A percentile compares a stretch with the other conserved stretches of the same genome.
phyloP scores from a whole-genome alignment of 1,140 invertebrate genomes.

The Streblospio benedicti region DNA sequence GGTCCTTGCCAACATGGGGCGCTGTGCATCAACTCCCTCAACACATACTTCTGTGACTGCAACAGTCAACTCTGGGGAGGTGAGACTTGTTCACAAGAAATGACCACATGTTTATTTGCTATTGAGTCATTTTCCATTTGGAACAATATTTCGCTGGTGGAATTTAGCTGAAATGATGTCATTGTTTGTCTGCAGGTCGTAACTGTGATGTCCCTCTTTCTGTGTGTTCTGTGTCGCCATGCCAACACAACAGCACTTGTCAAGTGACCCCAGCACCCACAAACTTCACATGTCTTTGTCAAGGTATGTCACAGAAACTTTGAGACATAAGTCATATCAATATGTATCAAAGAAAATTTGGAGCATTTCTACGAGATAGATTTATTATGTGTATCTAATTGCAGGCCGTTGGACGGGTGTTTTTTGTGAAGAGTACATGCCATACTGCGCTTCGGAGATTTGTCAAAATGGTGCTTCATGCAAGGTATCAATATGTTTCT shows the following conservation, averaged over 20 bases:
- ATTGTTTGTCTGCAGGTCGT: slow-evolving; percentile 4
- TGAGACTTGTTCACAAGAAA: slow-evolving; percentile 69
- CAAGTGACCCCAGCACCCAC: slow-evolving; percentile 44
- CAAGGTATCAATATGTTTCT: too few relatives aligned
- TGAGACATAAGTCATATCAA: too few relatives aligned
- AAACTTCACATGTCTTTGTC: slow-evolving; percentile 39
- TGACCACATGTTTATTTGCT: slow-evolving; percentile 71
- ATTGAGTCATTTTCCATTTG: background rate
- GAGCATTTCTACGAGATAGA: background rate
- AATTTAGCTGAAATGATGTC: slow-evolving; percentile 5
- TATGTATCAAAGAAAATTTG: background rate
- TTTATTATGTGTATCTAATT: background rate
- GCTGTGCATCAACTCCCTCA: slow-evolving; percentile 45
- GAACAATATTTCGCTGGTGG: background rate
- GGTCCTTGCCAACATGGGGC: slow-evolving; percentile 41
- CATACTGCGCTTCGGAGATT: too few relatives aligned
- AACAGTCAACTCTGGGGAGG: slow-evolving; percentile 48
- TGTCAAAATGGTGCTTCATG: too few relatives aligned
- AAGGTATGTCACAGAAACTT: too few relatives aligned
- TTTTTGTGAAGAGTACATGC: too few relatives aligned
- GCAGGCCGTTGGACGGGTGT: slow-evolving; percentile 7
- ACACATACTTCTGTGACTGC: slow-evolving; percentile 52
- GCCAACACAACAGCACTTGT: slow-evolving; percentile 61
- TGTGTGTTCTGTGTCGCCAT: slow-evolving; percentile 55
- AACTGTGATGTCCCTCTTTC: slow-evolving; percentile 13